Base-by-base conservation (phyloP, 2,797 vertebrate genomes). In the Typhlichthys eigenmanni region DNA sequence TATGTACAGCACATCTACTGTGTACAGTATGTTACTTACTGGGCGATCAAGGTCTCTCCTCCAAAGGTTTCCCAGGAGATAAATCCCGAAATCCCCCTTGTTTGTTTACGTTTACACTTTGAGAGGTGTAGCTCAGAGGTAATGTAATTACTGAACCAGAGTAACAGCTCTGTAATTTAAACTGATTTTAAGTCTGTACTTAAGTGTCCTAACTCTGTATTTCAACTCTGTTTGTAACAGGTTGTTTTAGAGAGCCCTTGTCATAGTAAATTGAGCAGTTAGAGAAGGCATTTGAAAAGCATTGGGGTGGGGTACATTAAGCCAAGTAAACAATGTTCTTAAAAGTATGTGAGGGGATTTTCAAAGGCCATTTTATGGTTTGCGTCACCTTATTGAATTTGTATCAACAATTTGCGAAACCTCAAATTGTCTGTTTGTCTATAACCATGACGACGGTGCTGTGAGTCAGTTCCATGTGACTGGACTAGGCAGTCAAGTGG, bases 391-490 rank as follows among this genome's bases (percentile, higher is more conserved):
- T 60, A 34, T 68, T 71, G 52, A 67, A 76, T 76, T 68, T 80
- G 81, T 62, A 38, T 68, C 32, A 60, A 55, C 29, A 68, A 17
- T 80, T 85, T 82, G 72, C 64, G 64, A 80, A 60, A 64, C 71
- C 47, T 51, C 64, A 83, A 85, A 82, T 85, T 83, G 71, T 69
- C 77, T 85, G 85, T 71, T 76, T 78, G 52, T 53, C 56, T 14
- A 75, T 78, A 66, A 76, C 80, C 75, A 54, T 69, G 66, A 62
- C 66, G 69, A 69, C 47, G 24, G 29, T 60, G 45, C 56, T 55
- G 52, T 82, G 88, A 86, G 78, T 89, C 83, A 84, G 29, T 67
- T 72, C 47, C 62, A 60, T 65, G 69, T 68, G 72, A 74, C 64
- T 24, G 32, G 65, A 76, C 68, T 66, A 13, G 58, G 49, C 68